phyloP scores from a whole-genome alignment of 2,797 vertebrate species.

The Peromyscus melanophrys region DNA sequence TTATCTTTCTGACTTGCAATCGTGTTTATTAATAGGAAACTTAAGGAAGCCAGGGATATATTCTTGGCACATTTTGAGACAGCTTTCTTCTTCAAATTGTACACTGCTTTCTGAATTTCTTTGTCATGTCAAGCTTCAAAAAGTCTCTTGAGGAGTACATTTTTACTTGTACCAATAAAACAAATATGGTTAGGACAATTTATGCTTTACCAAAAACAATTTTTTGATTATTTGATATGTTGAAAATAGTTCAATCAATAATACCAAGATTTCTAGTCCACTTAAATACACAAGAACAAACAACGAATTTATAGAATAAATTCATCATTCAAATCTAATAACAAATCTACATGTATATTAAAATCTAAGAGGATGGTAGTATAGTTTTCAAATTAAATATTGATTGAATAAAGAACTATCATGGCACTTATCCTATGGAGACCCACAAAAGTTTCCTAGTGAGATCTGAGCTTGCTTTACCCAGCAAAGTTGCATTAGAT shows the following conservation, averaged over 20 bases:
- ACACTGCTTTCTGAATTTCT: background rate
- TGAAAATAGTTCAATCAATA: background rate
- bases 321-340: background rate
- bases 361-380: background rate
- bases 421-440: background rate
- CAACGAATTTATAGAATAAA: background rate
- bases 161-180: background rate
- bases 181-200: background rate
- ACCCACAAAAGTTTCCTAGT: no score
- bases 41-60: background rate
- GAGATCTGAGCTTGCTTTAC: no score
- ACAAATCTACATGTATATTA: background rate
- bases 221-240: background rate
- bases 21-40: background rate
- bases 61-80: background rate
- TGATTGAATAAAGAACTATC: background rate
- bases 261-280: background rate
- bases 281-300: background rate
- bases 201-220: background rate
- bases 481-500: no score
- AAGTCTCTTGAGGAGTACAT: rapidly evolving
- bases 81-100: background rate
- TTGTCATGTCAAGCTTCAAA: background rate
- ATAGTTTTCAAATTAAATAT: background rate
- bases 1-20: background rate